Conservation (phyloP, 64 coral and sea anemone genomes). For the Pachyseris speciosa region DNA sequence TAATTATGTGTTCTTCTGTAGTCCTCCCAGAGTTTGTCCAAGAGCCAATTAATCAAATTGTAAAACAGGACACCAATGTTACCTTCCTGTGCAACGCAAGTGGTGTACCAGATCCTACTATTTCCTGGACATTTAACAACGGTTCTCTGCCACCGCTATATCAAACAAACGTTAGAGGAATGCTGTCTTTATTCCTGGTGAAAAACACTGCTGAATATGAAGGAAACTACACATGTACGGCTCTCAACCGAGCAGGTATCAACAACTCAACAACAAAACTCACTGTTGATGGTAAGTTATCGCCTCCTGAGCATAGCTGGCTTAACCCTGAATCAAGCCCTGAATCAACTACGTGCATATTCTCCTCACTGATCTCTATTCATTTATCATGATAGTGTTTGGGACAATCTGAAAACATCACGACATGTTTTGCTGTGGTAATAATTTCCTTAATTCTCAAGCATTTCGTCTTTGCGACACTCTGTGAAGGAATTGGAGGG, state of each 20-base stretch:
- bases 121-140: slow-evolving; percentile 21
- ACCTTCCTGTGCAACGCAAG: slow-evolving; percentile 1
- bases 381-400: no score
- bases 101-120: neutral
- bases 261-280: slow-evolving; percentile 6
- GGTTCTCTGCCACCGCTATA: neutral
- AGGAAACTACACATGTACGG: slow-evolving; percentile 37
- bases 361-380: no score
- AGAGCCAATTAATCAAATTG: neutral
- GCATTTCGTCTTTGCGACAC: no score
- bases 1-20: neutral
- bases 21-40: slow-evolving; percentile 16
- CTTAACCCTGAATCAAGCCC: no score
- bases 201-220: slow-evolving; percentile 25
- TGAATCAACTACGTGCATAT: no score
- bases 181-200: neutral
- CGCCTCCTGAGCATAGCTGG: no score
- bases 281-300: slow-evolving; percentile 15
- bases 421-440: no score
- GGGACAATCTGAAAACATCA: no score
- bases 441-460: no score
- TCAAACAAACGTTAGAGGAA: neutral
- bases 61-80: neutral
- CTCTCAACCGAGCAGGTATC: slow-evolving; percentile 33
- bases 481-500: no score